Conservation (phyloP, 2,888 invertebrate genomes). For the Dusona sp. region DNA sequence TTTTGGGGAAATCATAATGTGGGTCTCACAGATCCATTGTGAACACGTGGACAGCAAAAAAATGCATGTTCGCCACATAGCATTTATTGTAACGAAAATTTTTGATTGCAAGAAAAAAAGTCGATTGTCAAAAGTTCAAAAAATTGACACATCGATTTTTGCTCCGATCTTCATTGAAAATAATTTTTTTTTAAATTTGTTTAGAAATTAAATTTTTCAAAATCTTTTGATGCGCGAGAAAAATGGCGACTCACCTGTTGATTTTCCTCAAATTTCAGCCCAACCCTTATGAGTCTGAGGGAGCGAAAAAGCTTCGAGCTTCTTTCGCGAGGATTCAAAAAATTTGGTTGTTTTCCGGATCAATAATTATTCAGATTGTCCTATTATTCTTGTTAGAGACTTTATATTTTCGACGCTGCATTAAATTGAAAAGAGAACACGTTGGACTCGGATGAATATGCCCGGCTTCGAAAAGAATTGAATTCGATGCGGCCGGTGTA, state of each 20-base stretch:
- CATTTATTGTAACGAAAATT: neutral
- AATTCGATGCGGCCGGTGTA: neutral
- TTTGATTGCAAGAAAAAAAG: no score
- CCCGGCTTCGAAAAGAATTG: neutral
- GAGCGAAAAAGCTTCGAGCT: neutral
- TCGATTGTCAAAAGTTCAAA: no score
- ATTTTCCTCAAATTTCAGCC: neutral
- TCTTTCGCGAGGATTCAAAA: neutral
- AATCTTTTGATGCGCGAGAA: neutral
- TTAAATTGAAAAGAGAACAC: neutral
- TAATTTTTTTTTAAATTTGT: no score
- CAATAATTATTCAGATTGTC: no score
- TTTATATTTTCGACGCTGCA: no score
- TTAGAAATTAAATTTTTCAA: no score
- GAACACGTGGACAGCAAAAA: neutral
- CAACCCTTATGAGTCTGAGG: neutral
- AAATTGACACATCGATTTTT: no score
- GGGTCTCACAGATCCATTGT: neutral
- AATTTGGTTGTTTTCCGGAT: neutral
- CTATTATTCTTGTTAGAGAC: no score
- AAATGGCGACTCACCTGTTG: conserved; percentile 7
- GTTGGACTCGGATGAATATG: neutral
- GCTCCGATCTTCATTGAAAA: no score
- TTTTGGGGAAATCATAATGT: no score
- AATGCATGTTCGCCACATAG: no score